phyloP scores from a whole-genome alignment of 2,888 invertebrate species.

The Sialis fuliginosa region DNA sequence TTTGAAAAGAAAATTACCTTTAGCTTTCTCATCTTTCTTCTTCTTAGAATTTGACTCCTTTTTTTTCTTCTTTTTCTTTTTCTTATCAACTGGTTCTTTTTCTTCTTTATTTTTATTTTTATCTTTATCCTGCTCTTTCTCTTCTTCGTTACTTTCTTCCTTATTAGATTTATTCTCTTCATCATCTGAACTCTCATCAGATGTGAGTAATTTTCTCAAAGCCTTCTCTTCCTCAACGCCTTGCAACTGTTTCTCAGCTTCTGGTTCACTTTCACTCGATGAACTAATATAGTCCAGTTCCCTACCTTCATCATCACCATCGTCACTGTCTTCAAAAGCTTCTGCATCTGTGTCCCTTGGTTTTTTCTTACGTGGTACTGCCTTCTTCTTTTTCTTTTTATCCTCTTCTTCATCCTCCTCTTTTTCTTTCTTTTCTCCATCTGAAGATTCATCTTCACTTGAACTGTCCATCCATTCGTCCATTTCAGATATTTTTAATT shows the following conservation, averaged over 20 bases:
- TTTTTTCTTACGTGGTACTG: conserved; percentile 44
- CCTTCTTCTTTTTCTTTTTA: conserved; percentile 43
- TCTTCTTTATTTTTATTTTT: conserved; percentile 49
- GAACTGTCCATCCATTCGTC: conserved; percentile 78
- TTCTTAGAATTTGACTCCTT: conserved; percentile 40
- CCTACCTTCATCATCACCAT: conserved; percentile 89
- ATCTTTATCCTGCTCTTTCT: conserved; percentile 44
- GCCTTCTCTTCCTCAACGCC: conserved; percentile 59
- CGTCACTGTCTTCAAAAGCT: conserved; percentile 90
- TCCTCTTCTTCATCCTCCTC: conserved; percentile 39
- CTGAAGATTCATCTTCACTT: conserved; percentile 58
- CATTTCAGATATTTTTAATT: conserved; percentile 81
- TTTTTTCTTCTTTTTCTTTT: conserved; percentile 43
- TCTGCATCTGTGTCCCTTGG: conserved; percentile 74
- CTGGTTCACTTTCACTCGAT: conserved; percentile 57
- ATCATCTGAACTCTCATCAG: conserved; percentile 76
- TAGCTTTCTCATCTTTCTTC: conserved; percentile 30
- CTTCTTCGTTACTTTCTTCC: conserved; percentile 46
- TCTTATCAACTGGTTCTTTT: conserved; percentile 32
- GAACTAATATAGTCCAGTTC: conserved; percentile 87
- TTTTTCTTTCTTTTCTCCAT: conserved; percentile 49
- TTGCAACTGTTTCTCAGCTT: conserved; percentile 45
- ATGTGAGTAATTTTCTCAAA: conserved; percentile 62
- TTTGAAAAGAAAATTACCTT: conserved; percentile 6
- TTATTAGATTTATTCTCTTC: conserved; percentile 63